These are phyloP conservation scores for Helicolenus hilgendorfi DNA, from an alignment of 2,797 vertebrate genomes.

Conservation along the genomic window DNA sequence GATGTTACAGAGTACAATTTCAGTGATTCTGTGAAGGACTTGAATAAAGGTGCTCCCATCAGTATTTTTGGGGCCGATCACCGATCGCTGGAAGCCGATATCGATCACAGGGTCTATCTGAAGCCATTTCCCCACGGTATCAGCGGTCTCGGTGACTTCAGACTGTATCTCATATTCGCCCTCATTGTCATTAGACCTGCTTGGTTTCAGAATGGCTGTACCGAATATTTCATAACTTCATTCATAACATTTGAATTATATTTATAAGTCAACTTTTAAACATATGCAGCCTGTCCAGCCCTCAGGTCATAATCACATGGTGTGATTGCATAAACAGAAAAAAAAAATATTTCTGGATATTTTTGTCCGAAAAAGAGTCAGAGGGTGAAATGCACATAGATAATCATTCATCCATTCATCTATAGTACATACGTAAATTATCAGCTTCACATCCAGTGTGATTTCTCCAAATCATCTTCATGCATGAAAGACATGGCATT, in stretches of 20 bases:
- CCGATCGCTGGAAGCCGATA: too few relatives aligned
- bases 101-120: too few relatives aligned
- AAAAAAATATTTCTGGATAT: not conserved
- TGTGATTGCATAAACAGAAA: not conserved
- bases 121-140: too few relatives aligned
- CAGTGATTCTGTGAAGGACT: slow-evolving; percentile 2
- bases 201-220: too few relatives aligned
- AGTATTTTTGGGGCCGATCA: too few relatives aligned
- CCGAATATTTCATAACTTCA: too few relatives aligned
- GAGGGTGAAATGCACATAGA: not conserved
- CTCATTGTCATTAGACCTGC: too few relatives aligned
- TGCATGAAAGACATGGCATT: slow-evolving; percentile 25
- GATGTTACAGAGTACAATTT: slow-evolving; percentile 51
- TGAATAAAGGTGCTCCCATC: not conserved
- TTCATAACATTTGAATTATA: too few relatives aligned
- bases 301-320: not conserved
- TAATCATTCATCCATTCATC: not conserved
- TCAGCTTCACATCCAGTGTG: not conserved
- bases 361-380: not conserved
- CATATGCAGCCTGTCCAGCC: not conserved
- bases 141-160: too few relatives aligned
- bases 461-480: slow-evolving; percentile 12
- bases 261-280: too few relatives aligned
- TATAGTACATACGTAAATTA: not conserved
- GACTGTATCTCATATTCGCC: too few relatives aligned